Evolutionary conservation across 2,797 vertebrate species (phyloP), one percentile per base, ranked within the genome.

Genomic region (Peromyscus nudipes): DNA sequence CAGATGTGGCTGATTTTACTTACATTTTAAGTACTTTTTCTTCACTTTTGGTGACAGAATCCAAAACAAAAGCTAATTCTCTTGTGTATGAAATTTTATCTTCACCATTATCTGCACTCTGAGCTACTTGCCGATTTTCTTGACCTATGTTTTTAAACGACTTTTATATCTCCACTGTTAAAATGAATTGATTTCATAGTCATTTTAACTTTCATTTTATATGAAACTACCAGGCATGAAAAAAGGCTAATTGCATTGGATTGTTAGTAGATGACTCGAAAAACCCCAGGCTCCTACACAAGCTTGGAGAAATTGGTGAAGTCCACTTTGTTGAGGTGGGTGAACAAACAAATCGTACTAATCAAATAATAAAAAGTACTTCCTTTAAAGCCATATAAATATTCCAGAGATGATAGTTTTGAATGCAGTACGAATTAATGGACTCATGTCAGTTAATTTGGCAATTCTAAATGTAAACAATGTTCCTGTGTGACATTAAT

Each of bases 171-270:
- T 75, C 10, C 8, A n/a, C 80, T 64, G 8, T 79, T 57, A 92
- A 96, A 77, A 79, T 62, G 55, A 96, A 82, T 88, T 83, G 34
- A 92, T 69, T 92, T 89, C 55, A 86, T 92, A 97, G 77, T 57
- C 34, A 85, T 62, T 92, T 89, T 73, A 94, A 40, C 31, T 93
- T 95, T 69, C 40, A 81, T 88, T 85, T 96, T 84, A 52, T 64
- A 31, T 60, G 92, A 88, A 62, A 43, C 12, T 52, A 2, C 12
- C n/a, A 89, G 52, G 43, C 10, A 4, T 88, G 6, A 84, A 60
- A 79, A 92, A 89, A 62, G 81, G 13, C 49, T 89, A 80, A 77
- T 77, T 76, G 46, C 75, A 73, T 31, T 81, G 73, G 80, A 76
- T 3, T 89, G 29, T 82, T 92, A 94, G 60, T 79, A 89, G n/a